phyloP scores from a whole-genome alignment of 1,140 invertebrate genomes.

The Leptopilina boulardi region DNA sequence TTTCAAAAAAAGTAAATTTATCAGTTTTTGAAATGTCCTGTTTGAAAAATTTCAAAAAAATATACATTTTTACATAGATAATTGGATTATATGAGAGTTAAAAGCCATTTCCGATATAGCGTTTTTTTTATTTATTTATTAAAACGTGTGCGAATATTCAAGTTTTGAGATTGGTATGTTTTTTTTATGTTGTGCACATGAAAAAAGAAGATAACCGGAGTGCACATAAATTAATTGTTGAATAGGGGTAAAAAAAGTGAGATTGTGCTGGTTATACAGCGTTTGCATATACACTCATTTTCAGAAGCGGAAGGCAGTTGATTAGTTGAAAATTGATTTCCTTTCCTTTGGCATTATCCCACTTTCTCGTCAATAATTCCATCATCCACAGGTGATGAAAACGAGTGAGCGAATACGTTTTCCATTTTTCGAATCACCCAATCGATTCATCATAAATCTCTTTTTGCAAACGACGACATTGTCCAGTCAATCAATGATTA shows the following conservation, averaged over 20 bases:
- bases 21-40: too few relatives aligned
- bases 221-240: constrained; percentile 3
- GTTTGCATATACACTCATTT: background rate
- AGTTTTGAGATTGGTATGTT: background rate
- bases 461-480: constrained; percentile 18
- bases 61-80: too few relatives aligned
- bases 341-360: constrained; percentile 14
- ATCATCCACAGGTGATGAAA: constrained; percentile 28
- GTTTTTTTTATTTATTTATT: background rate
- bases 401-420: background rate
- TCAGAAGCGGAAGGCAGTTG: constrained; percentile 16
- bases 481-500: constrained; percentile 22
- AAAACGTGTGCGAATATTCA: background rate
- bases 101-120: background rate
- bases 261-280: background rate
- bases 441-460: constrained; percentile 30
- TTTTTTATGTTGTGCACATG: background rate
- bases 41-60: too few relatives aligned
- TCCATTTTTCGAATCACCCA: constrained; percentile 4
- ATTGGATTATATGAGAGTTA: background rate
- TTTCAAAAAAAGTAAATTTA: too few relatives aligned
- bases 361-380: constrained; percentile 27
- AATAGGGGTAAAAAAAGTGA: background rate
- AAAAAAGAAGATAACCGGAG: constrained; percentile 8
- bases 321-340: constrained; percentile 16